Evolutionary conservation across 2,113 vertebrate species (phyloP), one percentile per base, ranked within the genome.

Genomic region (Percina caprodes): DNA sequence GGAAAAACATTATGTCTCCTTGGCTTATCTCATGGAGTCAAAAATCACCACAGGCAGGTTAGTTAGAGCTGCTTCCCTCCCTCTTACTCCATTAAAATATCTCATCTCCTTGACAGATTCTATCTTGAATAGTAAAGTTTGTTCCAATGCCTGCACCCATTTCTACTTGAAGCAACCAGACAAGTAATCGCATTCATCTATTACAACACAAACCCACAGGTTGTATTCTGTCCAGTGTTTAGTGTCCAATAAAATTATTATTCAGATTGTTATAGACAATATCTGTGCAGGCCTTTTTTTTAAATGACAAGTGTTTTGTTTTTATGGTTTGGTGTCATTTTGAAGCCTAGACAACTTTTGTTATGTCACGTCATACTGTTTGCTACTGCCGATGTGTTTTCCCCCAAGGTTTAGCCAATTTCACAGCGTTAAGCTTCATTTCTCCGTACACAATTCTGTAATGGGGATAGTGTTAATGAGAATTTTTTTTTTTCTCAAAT

Each of bases 11-110:
- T 69, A 84, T 75, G 51, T 89, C 70, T 86, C 83, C 74, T 84
- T 84, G 67, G 82, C 82, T 92, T 83, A 87, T 91, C 80, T 79
- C 63, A 74, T 35, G 4, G 16, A 84, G 76, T 82, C 46, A 62
- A 80, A 84, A 87, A 88, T 77, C 69, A 86, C 88, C 80, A 83
- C 66, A 84, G 84, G 85, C 85, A 90, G 83, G 82, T 86, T 89
- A 67, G 55, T 83, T 77, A 71, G 74, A 78, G 78, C 54, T 83
- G 60, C 73, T 71, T 39, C 51, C 77, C 51, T 79, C 63, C 71
- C 49, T 79, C 61, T 18, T 35, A 86, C 73, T 83, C 69, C 76
- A 85, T 80, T 86, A 81, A 69, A 89, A 80, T 86, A 82, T 85
- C 23, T 85, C 73, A 73, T 89, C 69, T 82, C 69, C 74, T 23